These are phyloP conservation scores for Pachymerium ferrugineum DNA, from an alignment of 2,888 invertebrate species.

Conservation along the genomic window DNA sequence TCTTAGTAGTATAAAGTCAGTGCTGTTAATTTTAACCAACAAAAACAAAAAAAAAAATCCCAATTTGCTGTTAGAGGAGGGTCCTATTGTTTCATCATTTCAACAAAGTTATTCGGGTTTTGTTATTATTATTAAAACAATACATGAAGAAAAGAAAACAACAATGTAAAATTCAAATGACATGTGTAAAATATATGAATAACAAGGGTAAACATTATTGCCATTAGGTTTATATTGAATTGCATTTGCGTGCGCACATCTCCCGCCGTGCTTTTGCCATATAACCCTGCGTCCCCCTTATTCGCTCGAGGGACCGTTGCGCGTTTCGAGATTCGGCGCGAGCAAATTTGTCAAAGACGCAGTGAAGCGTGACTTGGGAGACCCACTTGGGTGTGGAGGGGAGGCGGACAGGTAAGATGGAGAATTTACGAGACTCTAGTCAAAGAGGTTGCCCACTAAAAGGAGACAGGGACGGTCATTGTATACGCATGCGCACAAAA, in stretches of 20 bases:
- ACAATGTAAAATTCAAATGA: no score
- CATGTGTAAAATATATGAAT: no score
- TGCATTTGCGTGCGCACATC: conserved; percentile 1
- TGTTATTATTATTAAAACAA: neutral
- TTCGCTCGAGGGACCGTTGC: conserved; percentile 22
- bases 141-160: conserved; percentile 1
- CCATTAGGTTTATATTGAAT: neutral
- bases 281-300: neutral
- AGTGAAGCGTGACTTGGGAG: conserved; percentile 27
- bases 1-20: neutral
- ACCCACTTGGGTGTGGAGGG: conserved; percentile 27
- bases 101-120: neutral
- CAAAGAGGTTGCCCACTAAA: conserved; percentile 24
- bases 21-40: neutral
- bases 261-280: neutral
- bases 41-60: neutral
- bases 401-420: conserved; percentile 27
- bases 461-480: conserved; percentile 27
- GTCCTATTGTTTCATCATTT: neutral
- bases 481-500: conserved; percentile 23
- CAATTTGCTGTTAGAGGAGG: conserved; percentile 19
- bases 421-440: conserved; percentile 15
- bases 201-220: neutral
- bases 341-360: conserved; percentile 27
- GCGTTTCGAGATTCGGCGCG: conserved; percentile 27